Percentiles rank a stretch among this genome's conserved stretches.
phyloP scores from a whole-genome alignment of 2,113 vertebrate species.

The Dipodomys ordii region DNA sequence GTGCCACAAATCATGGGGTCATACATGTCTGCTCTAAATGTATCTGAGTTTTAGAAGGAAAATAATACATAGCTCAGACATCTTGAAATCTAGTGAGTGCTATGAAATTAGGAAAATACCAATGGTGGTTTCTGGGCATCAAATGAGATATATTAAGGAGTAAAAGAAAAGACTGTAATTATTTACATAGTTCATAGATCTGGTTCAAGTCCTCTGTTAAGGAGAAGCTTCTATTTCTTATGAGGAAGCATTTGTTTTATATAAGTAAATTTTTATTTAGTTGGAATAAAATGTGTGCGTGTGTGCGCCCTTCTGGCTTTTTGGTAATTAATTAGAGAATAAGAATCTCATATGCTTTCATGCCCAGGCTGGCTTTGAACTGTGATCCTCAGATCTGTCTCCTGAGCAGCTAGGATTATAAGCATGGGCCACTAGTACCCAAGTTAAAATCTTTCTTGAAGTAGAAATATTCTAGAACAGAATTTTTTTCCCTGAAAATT shows the following conservation, averaged over 20 bases:
- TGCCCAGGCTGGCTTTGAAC: too few species aligned
- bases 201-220: conserved; percentile 28
- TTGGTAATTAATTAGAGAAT: too few species aligned
- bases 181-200: neutral
- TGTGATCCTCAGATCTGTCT: too few species aligned
- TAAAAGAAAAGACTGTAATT: conserved; percentile 25
- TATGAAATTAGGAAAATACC: conserved; percentile 44
- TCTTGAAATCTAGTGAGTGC: neutral
- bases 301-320: too few species aligned
- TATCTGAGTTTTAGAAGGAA: conserved; percentile 15
- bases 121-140: neutral
- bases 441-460: neutral
- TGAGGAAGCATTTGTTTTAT: conserved; percentile 49
- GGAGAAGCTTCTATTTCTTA: neutral
- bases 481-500: conserved; percentile 24
- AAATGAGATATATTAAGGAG: neutral
- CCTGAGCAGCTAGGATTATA: too few species aligned
- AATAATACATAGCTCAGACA: neutral
- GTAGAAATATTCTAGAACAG: conserved; percentile 54
- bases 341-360: too few species aligned
- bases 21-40: conserved; percentile 8
- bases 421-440: too few species aligned
- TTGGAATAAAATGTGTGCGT: neutral
- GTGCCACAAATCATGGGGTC: neutral
- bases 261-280: conserved; percentile 38